A percentile compares a stretch with the other conserved stretches of the same genome.
These are phyloP conservation scores for Ciona savignyi DNA, from an alignment of 23 tunicate species.

Conservation along the genomic window DNA sequence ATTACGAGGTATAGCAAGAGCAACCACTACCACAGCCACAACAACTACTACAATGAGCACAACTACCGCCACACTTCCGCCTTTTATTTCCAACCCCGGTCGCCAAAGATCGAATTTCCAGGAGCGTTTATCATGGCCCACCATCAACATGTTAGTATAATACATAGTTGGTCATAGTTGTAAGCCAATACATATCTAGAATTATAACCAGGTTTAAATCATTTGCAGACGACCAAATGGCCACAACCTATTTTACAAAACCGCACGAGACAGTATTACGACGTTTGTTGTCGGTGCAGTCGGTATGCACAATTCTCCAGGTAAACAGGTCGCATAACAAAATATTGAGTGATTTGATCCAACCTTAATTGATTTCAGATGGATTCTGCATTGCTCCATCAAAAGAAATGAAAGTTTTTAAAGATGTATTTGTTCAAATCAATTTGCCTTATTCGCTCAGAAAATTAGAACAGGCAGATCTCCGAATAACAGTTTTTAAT, in stretches of 20 bases:
- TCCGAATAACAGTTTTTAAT: conserved; percentile 22
- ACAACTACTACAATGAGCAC: conserved; percentile 4
- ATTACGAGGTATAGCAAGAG: not conserved
- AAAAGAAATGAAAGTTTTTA: conserved; percentile 7
- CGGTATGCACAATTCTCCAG: conserved; percentile 13
- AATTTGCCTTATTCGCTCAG: conserved; percentile 20
- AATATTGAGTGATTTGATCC: no score
- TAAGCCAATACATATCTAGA: conserved; percentile 1
- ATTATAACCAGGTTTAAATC: not conserved
- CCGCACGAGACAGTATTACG: conserved; percentile 19
- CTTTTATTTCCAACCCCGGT: conserved; percentile 2
- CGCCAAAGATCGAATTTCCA: conserved; percentile 13
- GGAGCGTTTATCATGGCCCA: conserved; percentile 28
- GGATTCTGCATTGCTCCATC: conserved; percentile 25
- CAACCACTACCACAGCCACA: not conserved
- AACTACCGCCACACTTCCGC: conserved; percentile 6
- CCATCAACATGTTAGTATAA: conserved; percentile 18
- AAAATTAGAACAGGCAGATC: conserved; percentile 22
- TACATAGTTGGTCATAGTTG: no score
- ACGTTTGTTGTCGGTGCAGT: conserved; percentile 14
- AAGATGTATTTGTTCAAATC: conserved; percentile 31
- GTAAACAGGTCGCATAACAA: no score
- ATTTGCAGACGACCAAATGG: conserved; percentile 19
- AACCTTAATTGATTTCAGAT: conserved; percentile 1
- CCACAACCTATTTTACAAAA: not conserved